Percentiles rank a stretch among this genome's conserved stretches.
Evolutionary conservation across 2,797 vertebrate species (phyloP).

Genomic region (Sylvilagus floridanus): DNA sequence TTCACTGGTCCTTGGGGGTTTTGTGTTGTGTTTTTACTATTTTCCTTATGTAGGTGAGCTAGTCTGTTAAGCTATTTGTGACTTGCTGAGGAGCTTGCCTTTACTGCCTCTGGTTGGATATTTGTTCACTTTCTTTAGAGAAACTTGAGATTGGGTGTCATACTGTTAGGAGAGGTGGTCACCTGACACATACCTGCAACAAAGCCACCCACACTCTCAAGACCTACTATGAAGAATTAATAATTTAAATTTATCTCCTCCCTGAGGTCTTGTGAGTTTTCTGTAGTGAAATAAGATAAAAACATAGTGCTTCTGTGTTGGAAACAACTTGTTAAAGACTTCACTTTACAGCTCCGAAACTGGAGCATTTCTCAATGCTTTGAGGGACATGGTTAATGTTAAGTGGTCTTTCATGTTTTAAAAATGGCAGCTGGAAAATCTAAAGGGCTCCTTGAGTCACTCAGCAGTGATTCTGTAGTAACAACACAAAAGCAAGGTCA

Average conservation of each 20-base stretch:
- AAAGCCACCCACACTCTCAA: not conserved
- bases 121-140: not conserved
- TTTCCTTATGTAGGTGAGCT: not conserved
- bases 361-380: conserved; percentile 2
- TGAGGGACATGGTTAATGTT: not conserved
- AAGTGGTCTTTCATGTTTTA: conserved; percentile 12
- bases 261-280: not conserved
- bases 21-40: not conserved
- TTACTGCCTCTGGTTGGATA: not conserved
- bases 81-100: not conserved
- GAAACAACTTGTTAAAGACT: conserved; percentile 31
- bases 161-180: not conserved
- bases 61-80: not conserved
- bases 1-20: not conserved
- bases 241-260: conserved; percentile 26
- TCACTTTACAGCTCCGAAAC: not conserved
- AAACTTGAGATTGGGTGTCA: not conserved
- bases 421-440: not conserved
- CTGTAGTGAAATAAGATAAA: not conserved
- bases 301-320: not conserved
- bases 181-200: not conserved
- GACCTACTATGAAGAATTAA: not conserved
- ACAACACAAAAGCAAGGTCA: not conserved
- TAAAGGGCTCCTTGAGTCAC: not conserved
- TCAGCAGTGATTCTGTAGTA: not conserved